phyloP scores from a whole-genome alignment of 1,140 invertebrate species.

The Lasioglossum albipes region DNA sequence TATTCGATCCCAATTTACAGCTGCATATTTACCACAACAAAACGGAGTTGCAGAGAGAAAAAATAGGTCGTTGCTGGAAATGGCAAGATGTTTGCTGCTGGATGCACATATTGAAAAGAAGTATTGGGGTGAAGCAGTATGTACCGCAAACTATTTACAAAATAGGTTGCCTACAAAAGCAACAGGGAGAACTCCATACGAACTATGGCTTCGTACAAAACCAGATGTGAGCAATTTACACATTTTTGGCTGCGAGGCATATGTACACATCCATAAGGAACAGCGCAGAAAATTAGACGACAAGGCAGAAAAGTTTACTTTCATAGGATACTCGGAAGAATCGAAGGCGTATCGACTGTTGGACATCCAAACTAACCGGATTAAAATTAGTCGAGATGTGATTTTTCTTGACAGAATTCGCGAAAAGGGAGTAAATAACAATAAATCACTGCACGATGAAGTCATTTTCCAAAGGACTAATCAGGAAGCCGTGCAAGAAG shows the following conservation, averaged over 20 bases:
- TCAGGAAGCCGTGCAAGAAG: too few relatives aligned
- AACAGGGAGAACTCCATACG: background rate
- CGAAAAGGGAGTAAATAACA: too few relatives aligned
- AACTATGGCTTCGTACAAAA: background rate
- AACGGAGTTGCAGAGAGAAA: too few relatives aligned
- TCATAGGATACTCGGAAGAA: background rate
- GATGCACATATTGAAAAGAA: background rate
- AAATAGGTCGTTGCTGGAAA: too few relatives aligned
- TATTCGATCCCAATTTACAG: conserved; percentile 18
- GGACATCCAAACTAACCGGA: too few relatives aligned
- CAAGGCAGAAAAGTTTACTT: background rate
- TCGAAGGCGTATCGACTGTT: background rate
- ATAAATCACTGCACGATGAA: too few relatives aligned
- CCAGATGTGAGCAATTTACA: background rate
- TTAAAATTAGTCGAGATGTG: too few relatives aligned
- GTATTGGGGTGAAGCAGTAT: conserved; percentile 24
- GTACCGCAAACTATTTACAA: background rate
- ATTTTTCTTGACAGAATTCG: too few relatives aligned
- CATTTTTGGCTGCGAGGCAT: background rate
- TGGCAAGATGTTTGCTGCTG: conserved; percentile 12
- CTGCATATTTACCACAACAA: too few relatives aligned
- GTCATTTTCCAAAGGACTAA: background rate
- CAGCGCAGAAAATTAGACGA: conserved; percentile 5
- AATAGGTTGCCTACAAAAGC: background rate
- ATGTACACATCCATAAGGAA: background rate